These are phyloP conservation scores for Pentalonia nigronervosa DNA, from an alignment of 1,140 invertebrate genomes.

Conservation along the genomic window DNA sequence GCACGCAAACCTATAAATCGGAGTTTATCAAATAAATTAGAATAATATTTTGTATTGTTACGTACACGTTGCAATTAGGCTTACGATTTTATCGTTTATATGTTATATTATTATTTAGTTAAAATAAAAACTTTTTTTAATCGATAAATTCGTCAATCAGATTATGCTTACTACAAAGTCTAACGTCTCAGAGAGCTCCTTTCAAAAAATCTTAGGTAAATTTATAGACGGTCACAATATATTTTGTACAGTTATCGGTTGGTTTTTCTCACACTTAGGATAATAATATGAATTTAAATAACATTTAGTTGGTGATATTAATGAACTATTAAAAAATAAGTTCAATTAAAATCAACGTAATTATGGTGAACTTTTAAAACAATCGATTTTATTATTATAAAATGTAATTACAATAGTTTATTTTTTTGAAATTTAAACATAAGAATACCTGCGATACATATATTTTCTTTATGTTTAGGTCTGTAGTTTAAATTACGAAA, in stretches of 20 bases:
- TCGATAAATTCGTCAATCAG: background rate
- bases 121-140: background rate
- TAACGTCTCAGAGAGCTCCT: background rate
- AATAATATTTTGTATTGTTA: background rate
- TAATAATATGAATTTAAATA: background rate
- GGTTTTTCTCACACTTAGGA: background rate
- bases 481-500: no score
- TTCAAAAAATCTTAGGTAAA: background rate
- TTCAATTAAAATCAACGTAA: background rate
- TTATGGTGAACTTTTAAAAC: no score
- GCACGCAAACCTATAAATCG: background rate
- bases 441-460: no score
- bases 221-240: background rate
- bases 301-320: background rate
- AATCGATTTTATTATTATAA: no score
- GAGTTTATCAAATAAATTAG: background rate
- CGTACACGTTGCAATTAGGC: background rate
- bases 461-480: no score
- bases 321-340: background rate
- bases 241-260: background rate
- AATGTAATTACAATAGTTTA: background rate
- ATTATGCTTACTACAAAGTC: background rate
- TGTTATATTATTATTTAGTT: background rate
- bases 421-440: background rate
- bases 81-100: background rate